These are phyloP conservation scores for Pelobates cultripes DNA, from an alignment of 2,797 vertebrate species.

Conservation along the genomic window DNA sequence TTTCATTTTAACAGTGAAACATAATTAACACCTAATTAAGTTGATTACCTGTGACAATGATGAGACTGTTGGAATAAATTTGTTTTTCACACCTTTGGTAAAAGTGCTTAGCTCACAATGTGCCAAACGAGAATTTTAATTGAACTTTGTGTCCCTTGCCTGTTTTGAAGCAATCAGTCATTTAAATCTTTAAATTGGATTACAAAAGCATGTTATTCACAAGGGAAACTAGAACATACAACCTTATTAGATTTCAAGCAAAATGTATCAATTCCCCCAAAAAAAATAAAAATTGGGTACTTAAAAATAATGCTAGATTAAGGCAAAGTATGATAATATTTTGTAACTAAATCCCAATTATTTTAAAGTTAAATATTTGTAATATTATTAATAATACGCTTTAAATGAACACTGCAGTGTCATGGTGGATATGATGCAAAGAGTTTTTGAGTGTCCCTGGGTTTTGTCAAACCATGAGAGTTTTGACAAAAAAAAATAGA, in stretches of 20 bases:
- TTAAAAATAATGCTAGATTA: no score
- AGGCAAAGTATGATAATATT: no score
- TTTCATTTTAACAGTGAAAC: slow-evolving; percentile 54
- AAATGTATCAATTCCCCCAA: no score
- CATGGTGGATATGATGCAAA: no score
- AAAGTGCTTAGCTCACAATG: slow-evolving; percentile 54
- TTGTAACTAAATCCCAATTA: no score
- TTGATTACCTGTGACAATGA: slow-evolving; percentile 56
- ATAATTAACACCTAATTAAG: slow-evolving; percentile 56
- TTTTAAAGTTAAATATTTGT: no score
- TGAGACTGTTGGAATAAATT: slow-evolving; percentile 54
- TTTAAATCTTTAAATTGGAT: slow-evolving; percentile 51
- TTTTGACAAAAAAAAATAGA: no score
- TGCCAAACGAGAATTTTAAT: slow-evolving; percentile 51
- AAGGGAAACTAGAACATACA: slow-evolving; percentile 13
- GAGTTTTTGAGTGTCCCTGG: no score
- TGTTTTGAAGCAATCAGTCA: slow-evolving; percentile 40
- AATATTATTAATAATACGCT: no score
- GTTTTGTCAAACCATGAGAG: no score
- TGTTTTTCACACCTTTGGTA: slow-evolving; percentile 53
- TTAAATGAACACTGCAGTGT: no score
- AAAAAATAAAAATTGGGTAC: no score
- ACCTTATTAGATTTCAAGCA: background rate
- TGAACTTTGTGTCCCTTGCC: slow-evolving; percentile 51
- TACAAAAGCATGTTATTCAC: slow-evolving; percentile 26